Evolutionary conservation across 2,113 vertebrate species (phyloP).

Genomic region (Lynx canadensis): DNA sequence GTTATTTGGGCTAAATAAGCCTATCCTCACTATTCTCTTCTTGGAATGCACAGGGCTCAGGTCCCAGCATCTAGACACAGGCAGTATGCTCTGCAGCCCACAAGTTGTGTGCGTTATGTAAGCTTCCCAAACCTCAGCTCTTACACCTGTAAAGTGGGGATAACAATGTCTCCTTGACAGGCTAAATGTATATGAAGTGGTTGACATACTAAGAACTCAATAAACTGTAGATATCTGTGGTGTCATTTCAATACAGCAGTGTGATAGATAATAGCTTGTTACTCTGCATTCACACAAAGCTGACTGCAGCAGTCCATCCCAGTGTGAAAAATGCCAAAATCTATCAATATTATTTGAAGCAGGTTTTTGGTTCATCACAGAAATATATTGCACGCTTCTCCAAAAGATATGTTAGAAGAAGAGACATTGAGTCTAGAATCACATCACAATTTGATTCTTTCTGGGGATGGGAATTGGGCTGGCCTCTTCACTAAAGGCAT

Average conservation of each 20-base stretch:
- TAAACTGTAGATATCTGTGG: not conserved
- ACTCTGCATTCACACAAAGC: not conserved
- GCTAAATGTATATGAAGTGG: not conserved
- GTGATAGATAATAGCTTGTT: not conserved
- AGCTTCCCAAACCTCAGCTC: not conserved
- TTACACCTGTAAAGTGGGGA: not conserved
- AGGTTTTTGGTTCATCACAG: slow-evolving; percentile 19
- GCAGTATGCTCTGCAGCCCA: not conserved
- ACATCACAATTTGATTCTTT: not conserved
- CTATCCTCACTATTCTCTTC: not conserved
- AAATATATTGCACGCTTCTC: not conserved
- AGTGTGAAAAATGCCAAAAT: slow-evolving; percentile 20
- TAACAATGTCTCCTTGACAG: not conserved
- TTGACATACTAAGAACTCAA: not conserved
- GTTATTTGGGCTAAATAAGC: not conserved
- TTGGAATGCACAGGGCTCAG: not conserved
- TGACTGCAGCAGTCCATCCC: not conserved
- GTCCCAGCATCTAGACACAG: not conserved
- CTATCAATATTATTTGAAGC: not conserved
- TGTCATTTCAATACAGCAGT: not conserved
- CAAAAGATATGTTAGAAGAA: not conserved
- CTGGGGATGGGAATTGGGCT: not conserved
- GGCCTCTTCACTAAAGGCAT: not conserved
- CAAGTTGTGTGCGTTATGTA: not conserved
- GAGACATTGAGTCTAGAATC: not conserved